Evolutionary conservation across 64 coral and sea anemone genomes (phyloP).

Genomic region (Cladopsammia gracilis): DNA sequence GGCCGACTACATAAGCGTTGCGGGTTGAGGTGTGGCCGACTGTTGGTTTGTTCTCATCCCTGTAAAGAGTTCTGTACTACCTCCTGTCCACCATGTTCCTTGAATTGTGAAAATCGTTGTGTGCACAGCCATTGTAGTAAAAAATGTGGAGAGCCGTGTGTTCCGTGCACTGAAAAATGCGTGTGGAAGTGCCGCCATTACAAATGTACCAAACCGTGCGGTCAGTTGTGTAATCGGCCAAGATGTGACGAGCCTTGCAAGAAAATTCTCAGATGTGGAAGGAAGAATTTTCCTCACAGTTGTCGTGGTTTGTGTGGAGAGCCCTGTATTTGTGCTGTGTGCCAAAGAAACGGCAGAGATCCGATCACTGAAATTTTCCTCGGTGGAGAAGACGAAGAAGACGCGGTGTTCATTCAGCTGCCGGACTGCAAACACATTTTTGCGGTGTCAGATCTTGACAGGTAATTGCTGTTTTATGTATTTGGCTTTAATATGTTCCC

Average conservation of each 20-base stretch:
- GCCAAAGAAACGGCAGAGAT: neutral
- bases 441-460: slow-evolving; percentile 76
- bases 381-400: slow-evolving; percentile 56
- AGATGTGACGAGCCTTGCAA: slow-evolving; percentile 60
- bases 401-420: slow-evolving; percentile 78
- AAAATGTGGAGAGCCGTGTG: slow-evolving; percentile 63
- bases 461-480: neutral
- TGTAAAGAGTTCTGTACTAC: slow-evolving; percentile 30
- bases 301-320: slow-evolving; percentile 66
- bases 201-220: slow-evolving; percentile 50
- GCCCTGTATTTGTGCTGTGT: slow-evolving; percentile 9
- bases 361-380: neutral
- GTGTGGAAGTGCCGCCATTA: slow-evolving; percentile 62
- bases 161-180: slow-evolving; percentile 15
- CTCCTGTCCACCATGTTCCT: slow-evolving; percentile 56
- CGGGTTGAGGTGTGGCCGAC: slow-evolving; percentile 22
- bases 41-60: slow-evolving; percentile 54
- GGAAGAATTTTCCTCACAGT: neutral
- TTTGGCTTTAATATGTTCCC: neutral
- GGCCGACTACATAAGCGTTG: slow-evolving; percentile 74
- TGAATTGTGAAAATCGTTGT: slow-evolving; percentile 46
- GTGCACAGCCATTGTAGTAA: slow-evolving; percentile 40
- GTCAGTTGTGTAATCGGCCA: slow-evolving; percentile 60
- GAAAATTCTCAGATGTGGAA: neutral
- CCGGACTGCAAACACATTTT: slow-evolving; percentile 92